Base-by-base conservation (phyloP, 2,797 vertebrate species). In the Babyrousa celebensis region DNA sequence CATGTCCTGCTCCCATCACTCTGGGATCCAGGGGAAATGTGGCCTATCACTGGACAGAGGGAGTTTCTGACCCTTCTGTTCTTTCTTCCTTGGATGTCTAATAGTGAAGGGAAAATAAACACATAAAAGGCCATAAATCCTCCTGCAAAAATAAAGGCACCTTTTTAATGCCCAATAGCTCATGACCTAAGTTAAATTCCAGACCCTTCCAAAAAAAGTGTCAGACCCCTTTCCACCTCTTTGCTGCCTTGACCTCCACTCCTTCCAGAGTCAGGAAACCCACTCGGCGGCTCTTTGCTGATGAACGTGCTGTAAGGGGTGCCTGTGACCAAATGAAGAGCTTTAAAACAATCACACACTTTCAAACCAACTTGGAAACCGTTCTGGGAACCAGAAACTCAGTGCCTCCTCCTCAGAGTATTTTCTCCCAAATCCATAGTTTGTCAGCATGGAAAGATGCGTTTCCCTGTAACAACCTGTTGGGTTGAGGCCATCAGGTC, bases 151-250 rank as follows among this genome's bases (percentile, higher is more conserved):
- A 98, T 97, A 98, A 97, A 96, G 86, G 68, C 16, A 71, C 62
- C 62, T 48, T 97, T 94, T 97, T 85, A 97, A 93, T 78, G 94
- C 78, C 48, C 71, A 95, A 68, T 96, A 91, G 72, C 65, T 95
- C 97, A 96, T 95, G 93, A 67, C 89, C 91, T 97, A 96, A 97
- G 97, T 92, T 96, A 96, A 98, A 98, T 97, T 97, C 97, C 95
- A 98, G 95, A 92, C 48, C 7, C 48, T 95, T 56, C 43, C 62
- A 65, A 89, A 94, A 93, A 54, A 60, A 29, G 8, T 60, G 9
- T 89, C 91, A 94, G 62, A 62, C 43, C 9, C 65, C 36, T 96
- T 90, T 90, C 84, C 27, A 84, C n/a, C 15, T 58, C 75, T 91
- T 85, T 70, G 92, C 87, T 40, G 6, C 23, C 82, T 90, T 80